Evolutionary conservation across 1,140 invertebrate genomes (phyloP).

Genomic region (Drosophila elegans): DNA sequence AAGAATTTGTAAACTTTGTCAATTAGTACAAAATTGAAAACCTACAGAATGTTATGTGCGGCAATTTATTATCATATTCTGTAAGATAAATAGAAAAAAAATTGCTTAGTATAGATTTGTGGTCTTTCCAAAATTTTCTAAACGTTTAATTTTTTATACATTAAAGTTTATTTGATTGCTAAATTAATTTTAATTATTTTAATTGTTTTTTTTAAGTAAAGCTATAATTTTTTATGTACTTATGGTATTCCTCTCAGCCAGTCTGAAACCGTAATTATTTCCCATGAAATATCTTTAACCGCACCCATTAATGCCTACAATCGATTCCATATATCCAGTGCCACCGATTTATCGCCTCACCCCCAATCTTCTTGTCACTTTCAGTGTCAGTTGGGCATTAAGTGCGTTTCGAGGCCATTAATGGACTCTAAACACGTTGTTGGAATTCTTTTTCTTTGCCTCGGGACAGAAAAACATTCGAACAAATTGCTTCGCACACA

Average conservation of each 20-base stretch:
- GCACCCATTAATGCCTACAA: conserved; percentile 20
- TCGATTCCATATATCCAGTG: conserved; percentile 30
- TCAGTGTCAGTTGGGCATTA: conserved; percentile 57
- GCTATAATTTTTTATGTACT: background rate
- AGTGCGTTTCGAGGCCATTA: conserved; percentile 68
- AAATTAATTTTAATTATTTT: too few relatives aligned
- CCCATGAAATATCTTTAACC: conserved; percentile 8
- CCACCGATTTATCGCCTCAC: conserved; percentile 60
- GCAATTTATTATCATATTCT: too few relatives aligned
- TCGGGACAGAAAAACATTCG: conserved; percentile 9
- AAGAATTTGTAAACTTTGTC: too few relatives aligned
- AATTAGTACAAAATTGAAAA: too few relatives aligned
- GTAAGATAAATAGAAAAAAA: too few relatives aligned
- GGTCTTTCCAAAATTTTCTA: too few relatives aligned
- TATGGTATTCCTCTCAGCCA: too few relatives aligned
- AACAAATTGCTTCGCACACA: conserved; percentile 77
- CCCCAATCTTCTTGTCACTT: conserved; percentile 22
- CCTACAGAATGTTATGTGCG: too few relatives aligned
- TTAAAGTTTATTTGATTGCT: too few relatives aligned
- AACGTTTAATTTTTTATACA: too few relatives aligned
- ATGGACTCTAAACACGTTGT: conserved; percentile 78
- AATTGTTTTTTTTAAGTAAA: too few relatives aligned
- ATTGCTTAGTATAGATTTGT: too few relatives aligned
- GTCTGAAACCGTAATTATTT: background rate
- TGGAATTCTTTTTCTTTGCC: conserved; percentile 58